These are phyloP conservation scores for Stenurella melanura DNA, from an alignment of 2,888 invertebrate genomes.

Conservation along the genomic window DNA sequence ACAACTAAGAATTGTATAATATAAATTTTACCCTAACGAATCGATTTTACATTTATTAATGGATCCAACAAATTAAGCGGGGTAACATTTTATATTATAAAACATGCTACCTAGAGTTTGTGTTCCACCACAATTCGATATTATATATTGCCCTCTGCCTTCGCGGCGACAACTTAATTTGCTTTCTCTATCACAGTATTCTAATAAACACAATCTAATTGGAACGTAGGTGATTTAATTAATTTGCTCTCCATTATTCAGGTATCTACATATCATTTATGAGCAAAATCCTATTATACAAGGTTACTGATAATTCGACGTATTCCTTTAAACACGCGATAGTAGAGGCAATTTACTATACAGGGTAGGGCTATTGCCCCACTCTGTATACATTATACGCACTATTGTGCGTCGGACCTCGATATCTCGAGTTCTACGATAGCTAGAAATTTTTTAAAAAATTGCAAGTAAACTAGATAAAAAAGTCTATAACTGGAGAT, in stretches of 20 bases:
- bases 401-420: too few species aligned
- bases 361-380: too few species aligned
- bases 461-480: too few species aligned
- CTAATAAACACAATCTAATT: constrained; percentile 31
- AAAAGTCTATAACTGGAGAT: too few species aligned
- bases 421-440: too few species aligned
- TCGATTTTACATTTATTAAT: not conserved
- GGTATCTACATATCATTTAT: constrained; percentile 1
- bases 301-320: too few species aligned
- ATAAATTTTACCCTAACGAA: not conserved
- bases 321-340: too few species aligned
- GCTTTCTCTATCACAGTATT: constrained; percentile 21
- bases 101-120: not conserved
- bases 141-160: not conserved
- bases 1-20: not conserved
- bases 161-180: constrained; percentile 22
- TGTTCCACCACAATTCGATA: not conserved
- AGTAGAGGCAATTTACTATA: too few species aligned
- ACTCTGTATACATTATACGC: too few species aligned
- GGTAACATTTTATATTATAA: not conserved
- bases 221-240: constrained; percentile 26
- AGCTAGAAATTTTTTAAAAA: too few species aligned
- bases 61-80: not conserved
- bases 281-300: constrained; percentile 1
- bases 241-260: constrained; percentile 22